Percentiles rank a stretch among this genome's conserved stretches.
These are phyloP conservation scores for Pempheris klunzingeri DNA, from an alignment of 2,797 vertebrate genomes.

Conservation along the genomic window DNA sequence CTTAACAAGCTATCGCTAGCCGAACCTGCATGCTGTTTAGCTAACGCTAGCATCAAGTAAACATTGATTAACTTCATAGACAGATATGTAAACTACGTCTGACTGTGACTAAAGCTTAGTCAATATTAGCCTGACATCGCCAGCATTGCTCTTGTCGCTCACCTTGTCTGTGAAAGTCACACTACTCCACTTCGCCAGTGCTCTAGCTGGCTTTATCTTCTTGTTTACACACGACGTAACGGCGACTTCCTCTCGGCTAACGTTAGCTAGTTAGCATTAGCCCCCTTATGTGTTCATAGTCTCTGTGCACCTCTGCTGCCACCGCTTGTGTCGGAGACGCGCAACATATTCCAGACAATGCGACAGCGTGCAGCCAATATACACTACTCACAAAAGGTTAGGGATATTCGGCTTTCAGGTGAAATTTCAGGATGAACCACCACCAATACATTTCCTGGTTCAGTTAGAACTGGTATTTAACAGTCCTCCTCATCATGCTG, in stretches of 20 bases:
- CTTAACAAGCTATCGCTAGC: background rate
- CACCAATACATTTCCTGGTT: too few relatives aligned
- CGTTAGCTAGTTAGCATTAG: background rate
- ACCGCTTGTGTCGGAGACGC: background rate
- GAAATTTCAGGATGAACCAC: too few relatives aligned
- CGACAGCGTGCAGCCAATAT: too few relatives aligned
- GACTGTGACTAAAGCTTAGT: background rate
- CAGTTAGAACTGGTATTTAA: too few relatives aligned
- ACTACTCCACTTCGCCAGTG: background rate
- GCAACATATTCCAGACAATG: background rate
- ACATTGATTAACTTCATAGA: too few relatives aligned
- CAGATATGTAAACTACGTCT: background rate
- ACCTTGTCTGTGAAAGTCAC: constrained; percentile 8
- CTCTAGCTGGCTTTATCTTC: constrained; percentile 2
- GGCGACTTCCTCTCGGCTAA: background rate
- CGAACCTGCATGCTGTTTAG: background rate
- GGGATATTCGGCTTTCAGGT: too few relatives aligned
- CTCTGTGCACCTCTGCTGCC: constrained; percentile 37
- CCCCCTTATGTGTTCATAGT: background rate
- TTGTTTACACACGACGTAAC: constrained; percentile 15
- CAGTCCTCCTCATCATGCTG: too few relatives aligned
- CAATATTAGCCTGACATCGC: accelerated
- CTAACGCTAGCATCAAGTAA: background rate
- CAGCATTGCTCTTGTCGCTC: background rate
- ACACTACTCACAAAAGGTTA: too few relatives aligned